Evolutionary conservation across 2,113 vertebrate species (phyloP).

Genomic region (Neolamprologus toae): DNA sequence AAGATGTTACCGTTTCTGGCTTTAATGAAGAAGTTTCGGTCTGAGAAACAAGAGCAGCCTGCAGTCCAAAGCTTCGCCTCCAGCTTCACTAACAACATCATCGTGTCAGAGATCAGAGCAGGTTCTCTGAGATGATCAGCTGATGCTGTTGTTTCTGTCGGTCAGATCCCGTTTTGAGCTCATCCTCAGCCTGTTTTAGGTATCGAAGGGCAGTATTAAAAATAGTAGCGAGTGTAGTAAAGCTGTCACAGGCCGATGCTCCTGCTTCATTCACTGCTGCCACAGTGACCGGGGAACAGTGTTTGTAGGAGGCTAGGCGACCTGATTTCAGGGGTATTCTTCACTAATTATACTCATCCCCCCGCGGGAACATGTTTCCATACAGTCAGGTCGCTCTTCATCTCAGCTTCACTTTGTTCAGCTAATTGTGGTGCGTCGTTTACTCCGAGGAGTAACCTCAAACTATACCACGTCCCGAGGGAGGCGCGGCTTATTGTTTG

Average conservation of each 20-base stretch:
- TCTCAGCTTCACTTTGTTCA: slow-evolving; percentile 43
- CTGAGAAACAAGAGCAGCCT: not conserved
- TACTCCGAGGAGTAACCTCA: slow-evolving; percentile 28
- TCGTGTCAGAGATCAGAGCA: not conserved
- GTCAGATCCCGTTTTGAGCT: not conserved
- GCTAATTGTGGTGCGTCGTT: slow-evolving; percentile 48
- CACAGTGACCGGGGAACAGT: not conserved
- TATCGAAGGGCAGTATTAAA: not conserved
- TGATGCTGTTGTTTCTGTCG: not conserved
- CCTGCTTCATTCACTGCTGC: not conserved
- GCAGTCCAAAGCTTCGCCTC: not conserved
- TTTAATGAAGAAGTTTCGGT: not conserved
- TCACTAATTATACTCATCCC: slow-evolving; percentile 46
- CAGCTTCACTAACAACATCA: not conserved
- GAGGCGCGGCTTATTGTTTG: slow-evolving; percentile 1
- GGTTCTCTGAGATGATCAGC: not conserved
- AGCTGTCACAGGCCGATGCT: not conserved
- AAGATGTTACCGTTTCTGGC: not conserved
- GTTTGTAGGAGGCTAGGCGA: slow-evolving; percentile 36
- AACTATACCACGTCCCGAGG: slow-evolving; percentile 43
- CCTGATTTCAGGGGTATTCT: slow-evolving; percentile 54
- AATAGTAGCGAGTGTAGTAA: not conserved
- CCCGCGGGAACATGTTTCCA: slow-evolving; percentile 38
- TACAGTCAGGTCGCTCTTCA: slow-evolving; percentile 46
- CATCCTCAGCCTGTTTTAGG: not conserved